Evolutionary conservation across 2,797 vertebrate species (phyloP).

Genomic region (Oryzias dopingdopingensis): DNA sequence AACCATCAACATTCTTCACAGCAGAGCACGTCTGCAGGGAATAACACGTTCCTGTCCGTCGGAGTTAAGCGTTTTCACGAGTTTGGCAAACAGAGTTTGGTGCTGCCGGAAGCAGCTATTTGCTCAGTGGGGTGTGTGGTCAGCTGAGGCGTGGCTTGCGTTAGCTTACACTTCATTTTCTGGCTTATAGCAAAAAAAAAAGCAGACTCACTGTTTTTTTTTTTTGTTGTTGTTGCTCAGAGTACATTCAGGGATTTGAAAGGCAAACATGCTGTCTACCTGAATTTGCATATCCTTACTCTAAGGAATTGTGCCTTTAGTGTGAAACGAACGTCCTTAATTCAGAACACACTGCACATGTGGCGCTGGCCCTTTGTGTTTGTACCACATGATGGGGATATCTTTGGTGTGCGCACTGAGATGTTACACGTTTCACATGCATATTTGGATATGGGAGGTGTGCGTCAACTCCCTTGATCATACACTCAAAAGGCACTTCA

Average conservation of each 20-base stretch:
- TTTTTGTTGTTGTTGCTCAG: not conserved
- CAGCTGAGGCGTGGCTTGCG: slow-evolving; percentile 28
- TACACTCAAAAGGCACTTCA: slow-evolving; percentile 59
- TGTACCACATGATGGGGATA: slow-evolving; percentile 8
- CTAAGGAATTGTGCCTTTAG: slow-evolving; percentile 6
- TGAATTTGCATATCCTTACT: slow-evolving; percentile 29
- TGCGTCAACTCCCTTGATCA: slow-evolving; percentile 60
- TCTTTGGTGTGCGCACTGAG: slow-evolving; percentile 17
- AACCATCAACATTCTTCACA: slow-evolving; percentile 39
- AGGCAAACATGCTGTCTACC: slow-evolving; percentile 30
- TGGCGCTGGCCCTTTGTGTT: not conserved
- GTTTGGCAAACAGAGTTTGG: slow-evolving; percentile 50
- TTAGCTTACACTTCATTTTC: slow-evolving; percentile 36
- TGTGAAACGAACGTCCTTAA: slow-evolving; percentile 14
- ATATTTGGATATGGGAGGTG: slow-evolving; percentile 59
- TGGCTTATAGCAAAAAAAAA: slow-evolving; percentile 31
- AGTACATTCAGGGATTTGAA: slow-evolving; percentile 2
- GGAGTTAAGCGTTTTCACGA: slow-evolving; percentile 45
- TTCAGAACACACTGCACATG: slow-evolving; percentile 1
- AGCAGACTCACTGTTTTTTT: slow-evolving; percentile 13
- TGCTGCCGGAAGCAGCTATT: slow-evolving; percentile 70
- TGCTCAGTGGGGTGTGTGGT: slow-evolving; percentile 61
- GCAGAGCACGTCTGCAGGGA: slow-evolving; percentile 40
- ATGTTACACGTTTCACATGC: slow-evolving; percentile 16
- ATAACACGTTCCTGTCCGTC: slow-evolving; percentile 27